These are phyloP conservation scores for Chaenocephalus aceratus DNA, from an alignment of 2,113 vertebrate species.

Conservation along the genomic window DNA sequence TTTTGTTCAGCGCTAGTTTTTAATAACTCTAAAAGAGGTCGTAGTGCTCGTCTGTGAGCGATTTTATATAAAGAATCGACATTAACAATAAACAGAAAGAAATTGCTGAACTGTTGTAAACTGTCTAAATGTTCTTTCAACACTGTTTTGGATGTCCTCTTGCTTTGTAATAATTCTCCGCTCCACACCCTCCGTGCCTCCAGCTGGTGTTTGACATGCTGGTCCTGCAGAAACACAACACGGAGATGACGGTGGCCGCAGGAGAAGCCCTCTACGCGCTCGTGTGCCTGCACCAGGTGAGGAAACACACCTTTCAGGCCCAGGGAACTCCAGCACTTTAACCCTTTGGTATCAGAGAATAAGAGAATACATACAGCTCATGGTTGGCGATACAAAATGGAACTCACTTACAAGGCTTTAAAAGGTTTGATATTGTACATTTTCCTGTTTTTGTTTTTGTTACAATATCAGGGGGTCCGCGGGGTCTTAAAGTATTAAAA, in stretches of 20 bases:
- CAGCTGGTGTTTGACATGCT: slow-evolving; percentile 99
- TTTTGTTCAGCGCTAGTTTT: no score
- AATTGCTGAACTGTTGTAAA: no score
- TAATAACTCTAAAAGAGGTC: no score
- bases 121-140: not conserved
- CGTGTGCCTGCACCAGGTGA: slow-evolving; percentile 90
- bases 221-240: slow-evolving; percentile 98
- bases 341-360: not conserved
- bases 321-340: not conserved
- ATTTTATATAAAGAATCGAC: no score
- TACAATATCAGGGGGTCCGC: no score
- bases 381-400: no score
- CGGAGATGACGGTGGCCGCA: slow-evolving; percentile 96
- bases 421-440: no score
- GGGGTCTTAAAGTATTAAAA: no score
- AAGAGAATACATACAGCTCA: not conserved
- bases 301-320: not conserved
- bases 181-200: slow-evolving; percentile 13
- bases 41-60: no score
- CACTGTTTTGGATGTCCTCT: not conserved
- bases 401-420: no score
- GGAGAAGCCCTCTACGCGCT: slow-evolving; percentile 98
- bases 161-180: not conserved
- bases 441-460: no score
- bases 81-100: no score